A percentile compares a stretch with the other conserved stretches of the same genome.
These are phyloP conservation scores for Neoniphon sammara DNA, from an alignment of 2,797 vertebrate species.

Conservation along the genomic window DNA sequence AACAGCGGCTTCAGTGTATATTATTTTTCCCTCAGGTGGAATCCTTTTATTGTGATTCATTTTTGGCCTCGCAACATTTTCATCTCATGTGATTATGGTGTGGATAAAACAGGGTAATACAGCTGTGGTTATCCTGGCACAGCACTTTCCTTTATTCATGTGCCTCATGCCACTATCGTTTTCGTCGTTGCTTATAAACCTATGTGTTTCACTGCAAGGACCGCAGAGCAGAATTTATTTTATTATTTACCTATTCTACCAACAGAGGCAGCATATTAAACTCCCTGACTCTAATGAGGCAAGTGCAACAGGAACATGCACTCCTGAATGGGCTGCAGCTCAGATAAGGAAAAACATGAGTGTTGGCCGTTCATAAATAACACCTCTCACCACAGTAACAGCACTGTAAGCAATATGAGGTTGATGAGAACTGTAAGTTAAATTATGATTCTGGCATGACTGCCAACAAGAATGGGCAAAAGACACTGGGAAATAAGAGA, in stretches of 20 bases:
- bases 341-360: constrained; percentile 6
- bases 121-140: not conserved
- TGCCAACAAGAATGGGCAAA: constrained; percentile 31
- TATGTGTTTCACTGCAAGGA: constrained; percentile 8
- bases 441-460: constrained; percentile 43
- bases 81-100: constrained; percentile 41
- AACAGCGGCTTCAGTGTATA: constrained; percentile 33
- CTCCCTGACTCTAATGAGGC: constrained; percentile 35
- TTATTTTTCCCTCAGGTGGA: constrained; percentile 39
- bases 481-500: constrained; percentile 7
- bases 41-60: constrained; percentile 50
- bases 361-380: constrained; percentile 53
- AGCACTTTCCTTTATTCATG: not conserved
- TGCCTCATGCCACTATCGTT: constrained; percentile 6
- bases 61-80: constrained; percentile 53
- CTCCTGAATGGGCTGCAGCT: constrained; percentile 41
- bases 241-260: constrained; percentile 43
- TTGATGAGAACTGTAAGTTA: constrained; percentile 56
- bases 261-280: constrained; percentile 47
- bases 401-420: constrained; percentile 53
- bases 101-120: not conserved
- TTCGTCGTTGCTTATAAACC: constrained; percentile 25
- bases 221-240: constrained; percentile 39
- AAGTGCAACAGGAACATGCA: constrained; percentile 46
- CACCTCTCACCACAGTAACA: constrained; percentile 50